Evolutionary conservation across 2,888 invertebrate species (phyloP), one percentile per base, ranked within the genome.

Genomic region (Drepanosiphum platanoidis): DNA sequence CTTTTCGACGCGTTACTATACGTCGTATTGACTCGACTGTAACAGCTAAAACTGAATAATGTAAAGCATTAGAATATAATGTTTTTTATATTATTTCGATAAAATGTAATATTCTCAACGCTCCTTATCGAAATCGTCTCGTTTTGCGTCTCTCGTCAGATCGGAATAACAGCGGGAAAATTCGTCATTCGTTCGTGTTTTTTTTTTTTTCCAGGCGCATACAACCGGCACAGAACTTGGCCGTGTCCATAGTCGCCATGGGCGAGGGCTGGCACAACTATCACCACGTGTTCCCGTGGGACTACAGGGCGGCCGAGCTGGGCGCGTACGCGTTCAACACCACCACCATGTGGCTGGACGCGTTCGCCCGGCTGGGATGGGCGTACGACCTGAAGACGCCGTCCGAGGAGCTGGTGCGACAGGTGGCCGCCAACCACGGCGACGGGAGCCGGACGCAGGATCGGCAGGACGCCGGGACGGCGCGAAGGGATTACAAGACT

Each of bases 191-290:
- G n/a, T n/a, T n/a, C n/a, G n/a, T n/a, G n/a, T n/a, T n/a, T n/a
- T n/a, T n/a, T n/a, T n/a, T n/a, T n/a, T n/a, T n/a, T n/a, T n/a
- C n/a, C 90, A 95, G 96, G 88, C 90, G 91, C 89, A 94, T 97
- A 88, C 94, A 93, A 89, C 96, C 97, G 0, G 91, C 92, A 0
- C 94, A 97, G 90, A 96, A 95, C 89, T 91, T 92, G 87, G 90
- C 91, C 0, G 96, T 97, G 0, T 93, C 95, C 0, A 88, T 94
- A 0, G 88, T 93, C 34, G 93, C 95, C 0, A 91, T 95, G 90
- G 96, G 96, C 0, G 96, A 96, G 90, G 97, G 97, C 7, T 97
- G 96, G 95, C 97, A 97, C 91, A 97, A 97, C 90, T 97, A 96
- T 90, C 97, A 97, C 89, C 97, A 97, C 90, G 94, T 94, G 0